Evolutionary conservation across 2,888 invertebrate genomes (phyloP), one percentile per base, ranked within the genome.

Genomic region (Acholoe squamosa): DNA sequence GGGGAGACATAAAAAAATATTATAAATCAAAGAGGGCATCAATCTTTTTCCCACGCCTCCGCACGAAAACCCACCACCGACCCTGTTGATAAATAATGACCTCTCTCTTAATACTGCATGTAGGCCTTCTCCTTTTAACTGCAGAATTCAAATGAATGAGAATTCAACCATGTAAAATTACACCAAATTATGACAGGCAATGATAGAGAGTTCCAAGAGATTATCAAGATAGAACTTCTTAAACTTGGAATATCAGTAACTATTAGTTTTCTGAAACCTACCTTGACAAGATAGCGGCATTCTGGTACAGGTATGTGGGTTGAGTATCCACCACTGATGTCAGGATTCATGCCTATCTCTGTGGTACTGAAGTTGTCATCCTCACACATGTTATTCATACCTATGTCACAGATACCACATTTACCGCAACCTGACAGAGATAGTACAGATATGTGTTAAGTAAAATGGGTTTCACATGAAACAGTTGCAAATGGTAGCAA

Each of bases 261-360:
- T n/a, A 19, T n/a, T n/a, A n/a, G n/a, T 61, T n/a, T 61, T 3
- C 25, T 19, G 1, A 61, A 1, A n/a, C 31, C 3, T 71, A 71
- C 71, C 71, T 71, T 71, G 31, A 71, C 25, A 16, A 71, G 71
- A 28, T n/a, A 71, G 71, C 71, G 71, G 31, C 71, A 71, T 1
- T 28, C 14, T 0, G 71, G 71, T 14, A 71, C 71, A 1, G 71
- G 71, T 28, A 71, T 28, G 31, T 71, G 71, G 14, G 71, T 71
- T 25, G 71, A 25, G 25, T 71, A 71, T 14, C 71, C 71, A 0
- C 71, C 71, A 16, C 28, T 71, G 61, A n/a, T 71, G 71, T 14
- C 14, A 28, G 25, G 71, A 25, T 71, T 28, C 14, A 28, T 28
- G 28, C 28, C 71, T 0, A 71, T 71, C 14, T 71, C 71, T 71